Evolutionary conservation across 2,888 invertebrate genomes (phyloP).

Genomic region (Girardia tigrina): DNA sequence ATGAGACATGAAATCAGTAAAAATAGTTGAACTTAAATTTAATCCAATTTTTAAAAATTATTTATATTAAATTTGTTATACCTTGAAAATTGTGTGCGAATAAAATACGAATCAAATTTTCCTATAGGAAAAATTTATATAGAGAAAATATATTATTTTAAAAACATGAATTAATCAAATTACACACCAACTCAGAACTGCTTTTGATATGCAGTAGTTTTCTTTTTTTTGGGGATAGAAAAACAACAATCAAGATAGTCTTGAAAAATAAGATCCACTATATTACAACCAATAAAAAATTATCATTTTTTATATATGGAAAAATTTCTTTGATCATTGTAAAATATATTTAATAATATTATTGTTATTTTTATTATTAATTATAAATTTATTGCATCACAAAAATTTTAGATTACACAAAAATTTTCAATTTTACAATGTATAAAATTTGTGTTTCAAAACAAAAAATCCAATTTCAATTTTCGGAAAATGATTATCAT

Average conservation of each 20-base stretch:
- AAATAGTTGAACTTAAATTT: conserved; percentile 19
- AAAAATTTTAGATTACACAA: too few relatives aligned
- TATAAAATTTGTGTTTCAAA: too few relatives aligned
- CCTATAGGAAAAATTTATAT: neutral
- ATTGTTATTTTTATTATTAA: too few relatives aligned
- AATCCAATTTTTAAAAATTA: conserved; percentile 10
- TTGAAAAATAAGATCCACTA: neutral
- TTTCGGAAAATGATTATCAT: too few relatives aligned
- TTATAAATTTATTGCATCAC: too few relatives aligned
- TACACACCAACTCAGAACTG: neutral
- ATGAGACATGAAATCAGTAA: neutral
- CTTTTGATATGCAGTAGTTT: neutral
- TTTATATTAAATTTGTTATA: neutral
- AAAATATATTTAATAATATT: too few relatives aligned
- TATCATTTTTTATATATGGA: neutral
- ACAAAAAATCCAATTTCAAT: too few relatives aligned
- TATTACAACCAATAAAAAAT: neutral
- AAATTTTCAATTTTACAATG: too few relatives aligned
- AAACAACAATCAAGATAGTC: neutral
- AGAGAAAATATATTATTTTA: neutral
- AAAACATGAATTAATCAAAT: conserved; percentile 13
- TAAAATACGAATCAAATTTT: conserved; percentile 8
- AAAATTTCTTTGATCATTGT: too few relatives aligned
- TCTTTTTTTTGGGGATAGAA: neutral
- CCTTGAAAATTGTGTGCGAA: conserved; percentile 4